Evolutionary conservation across 2,888 invertebrate species (phyloP).

Genomic region (Bombylius major): DNA sequence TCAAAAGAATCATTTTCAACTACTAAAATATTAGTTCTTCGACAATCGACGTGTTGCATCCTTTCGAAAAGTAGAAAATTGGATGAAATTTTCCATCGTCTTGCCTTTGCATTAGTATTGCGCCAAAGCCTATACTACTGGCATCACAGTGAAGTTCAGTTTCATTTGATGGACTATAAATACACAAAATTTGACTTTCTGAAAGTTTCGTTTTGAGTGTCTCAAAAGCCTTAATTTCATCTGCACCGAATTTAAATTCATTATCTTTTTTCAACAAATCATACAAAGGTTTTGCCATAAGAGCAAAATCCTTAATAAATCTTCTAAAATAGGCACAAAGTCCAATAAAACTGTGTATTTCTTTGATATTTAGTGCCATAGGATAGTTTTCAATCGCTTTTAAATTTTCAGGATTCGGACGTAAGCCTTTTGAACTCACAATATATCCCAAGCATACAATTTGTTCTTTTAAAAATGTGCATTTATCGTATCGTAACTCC

Average conservation of each 20-base stretch:
- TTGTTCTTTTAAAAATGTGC: constrained; percentile 12
- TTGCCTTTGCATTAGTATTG: not conserved
- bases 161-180: constrained; percentile 13
- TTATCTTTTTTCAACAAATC: constrained; percentile 7
- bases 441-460: constrained; percentile 15
- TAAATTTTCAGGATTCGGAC: constrained; percentile 14
- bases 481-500: constrained; percentile 9
- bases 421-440: constrained; percentile 12
- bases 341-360: constrained; percentile 18
- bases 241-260: not conserved
- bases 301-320: not conserved
- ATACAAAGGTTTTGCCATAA: not conserved
- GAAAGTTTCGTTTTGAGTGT: constrained; percentile 3
- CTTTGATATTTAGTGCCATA: constrained; percentile 12
- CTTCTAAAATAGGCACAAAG: constrained; percentile 15
- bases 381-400: constrained; percentile 17
- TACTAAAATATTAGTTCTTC: not conserved
- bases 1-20: not conserved
- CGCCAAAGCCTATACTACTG: constrained; percentile 17
- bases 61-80: not conserved
- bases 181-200: constrained; percentile 2
- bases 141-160: constrained; percentile 23
- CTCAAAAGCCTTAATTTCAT: not conserved
- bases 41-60: constrained; percentile 3
- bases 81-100: too few species aligned